Conservation (phyloP, 2,113 vertebrate genomes). For the Austrofundulus limnaeus region DNA sequence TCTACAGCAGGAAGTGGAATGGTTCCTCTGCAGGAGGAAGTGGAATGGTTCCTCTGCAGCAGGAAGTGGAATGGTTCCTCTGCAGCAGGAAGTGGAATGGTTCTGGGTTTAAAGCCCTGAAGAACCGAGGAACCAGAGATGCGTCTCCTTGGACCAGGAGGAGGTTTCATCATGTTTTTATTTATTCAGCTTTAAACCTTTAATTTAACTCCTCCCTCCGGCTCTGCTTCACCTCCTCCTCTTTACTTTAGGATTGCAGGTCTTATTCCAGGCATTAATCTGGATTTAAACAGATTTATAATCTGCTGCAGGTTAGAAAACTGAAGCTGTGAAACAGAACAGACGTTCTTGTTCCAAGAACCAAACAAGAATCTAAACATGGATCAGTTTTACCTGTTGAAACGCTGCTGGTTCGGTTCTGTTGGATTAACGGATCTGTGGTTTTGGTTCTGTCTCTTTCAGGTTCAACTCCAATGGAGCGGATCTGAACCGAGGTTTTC, state of each 20-base stretch:
- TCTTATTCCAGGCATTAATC: neutral
- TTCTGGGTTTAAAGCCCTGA: no score
- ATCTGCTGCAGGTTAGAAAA: neutral
- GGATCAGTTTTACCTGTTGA: neutral
- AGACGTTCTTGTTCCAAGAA: no score
- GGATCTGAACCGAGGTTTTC: constrained; percentile 96
- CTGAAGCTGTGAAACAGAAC: neutral
- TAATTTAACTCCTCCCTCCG: neutral
- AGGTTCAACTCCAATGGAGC: constrained; percentile 85
- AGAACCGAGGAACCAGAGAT: no score
- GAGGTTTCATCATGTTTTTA: neutral
- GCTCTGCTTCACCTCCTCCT: neutral
- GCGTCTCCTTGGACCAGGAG: no score
- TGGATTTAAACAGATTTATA: neutral
- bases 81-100: no score
- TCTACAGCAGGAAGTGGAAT: no score
- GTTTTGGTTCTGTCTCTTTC: neutral
- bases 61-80: no score
- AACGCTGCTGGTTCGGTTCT: neutral
- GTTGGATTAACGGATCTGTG: neutral
- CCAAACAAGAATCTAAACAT: no score
- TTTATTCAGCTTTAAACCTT: neutral
- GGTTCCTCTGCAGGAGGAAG: no score
- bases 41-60: no score
- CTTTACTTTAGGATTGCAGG: neutral